These are phyloP conservation scores for Amiota minor DNA, from an alignment of 2,888 invertebrate species.

Conservation along the genomic window DNA sequence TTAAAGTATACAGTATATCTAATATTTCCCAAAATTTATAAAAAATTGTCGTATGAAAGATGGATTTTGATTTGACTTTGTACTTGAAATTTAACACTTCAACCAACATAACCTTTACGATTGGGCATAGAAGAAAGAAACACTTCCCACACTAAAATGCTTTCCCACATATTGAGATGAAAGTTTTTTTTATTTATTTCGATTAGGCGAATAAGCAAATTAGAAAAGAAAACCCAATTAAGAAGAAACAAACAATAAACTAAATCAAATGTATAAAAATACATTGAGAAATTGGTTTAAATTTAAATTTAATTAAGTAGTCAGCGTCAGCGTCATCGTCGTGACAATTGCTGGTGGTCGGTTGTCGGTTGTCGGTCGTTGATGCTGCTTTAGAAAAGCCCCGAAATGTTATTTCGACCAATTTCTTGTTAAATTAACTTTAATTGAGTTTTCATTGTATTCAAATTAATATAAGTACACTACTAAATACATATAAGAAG, in stretches of 20 bases:
- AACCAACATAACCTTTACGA: neutral
- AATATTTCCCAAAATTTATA: too few relatives aligned
- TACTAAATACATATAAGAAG: neutral
- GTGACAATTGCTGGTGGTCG: neutral
- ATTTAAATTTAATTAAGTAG: constrained; percentile 63
- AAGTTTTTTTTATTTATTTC: constrained; percentile 6
- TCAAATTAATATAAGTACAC: neutral
- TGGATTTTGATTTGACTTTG: too few relatives aligned
- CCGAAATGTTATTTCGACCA: neutral
- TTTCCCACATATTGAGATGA: neutral
- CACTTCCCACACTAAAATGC: neutral
- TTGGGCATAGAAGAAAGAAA: neutral
- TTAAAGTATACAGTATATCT: too few relatives aligned
- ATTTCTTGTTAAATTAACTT: constrained; percentile 60
- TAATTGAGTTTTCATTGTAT: constrained; percentile 49
- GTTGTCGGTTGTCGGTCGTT: neutral
- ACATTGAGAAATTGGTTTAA: constrained; percentile 36
- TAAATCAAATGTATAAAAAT: constrained; percentile 25
- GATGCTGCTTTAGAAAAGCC: too few relatives aligned
- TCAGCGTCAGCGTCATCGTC: constrained; percentile 37
- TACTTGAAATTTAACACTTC: too few relatives aligned
- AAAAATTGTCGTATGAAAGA: too few relatives aligned
- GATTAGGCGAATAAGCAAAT: constrained; percentile 16
- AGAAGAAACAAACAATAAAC: constrained; percentile 36
- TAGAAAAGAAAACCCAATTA: constrained; percentile 27